phyloP scores from a whole-genome alignment of 2,888 invertebrate genomes.

The Drosophila anomalipes region DNA sequence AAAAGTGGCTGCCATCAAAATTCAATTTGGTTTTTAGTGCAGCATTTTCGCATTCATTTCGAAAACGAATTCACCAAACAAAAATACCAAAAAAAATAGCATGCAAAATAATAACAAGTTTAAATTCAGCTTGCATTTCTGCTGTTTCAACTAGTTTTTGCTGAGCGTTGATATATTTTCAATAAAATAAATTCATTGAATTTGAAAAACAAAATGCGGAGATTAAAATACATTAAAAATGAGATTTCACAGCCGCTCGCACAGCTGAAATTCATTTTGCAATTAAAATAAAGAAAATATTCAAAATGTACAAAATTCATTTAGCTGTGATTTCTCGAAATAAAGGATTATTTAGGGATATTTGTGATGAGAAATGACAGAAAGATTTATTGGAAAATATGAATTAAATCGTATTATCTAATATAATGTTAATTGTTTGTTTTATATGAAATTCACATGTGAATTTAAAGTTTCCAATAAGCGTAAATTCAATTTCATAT shows the following conservation, averaged over 20 bases:
- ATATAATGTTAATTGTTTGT: too few species aligned
- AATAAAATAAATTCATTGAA: background rate
- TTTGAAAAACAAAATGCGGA: background rate
- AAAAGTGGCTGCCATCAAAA: slow-evolving; percentile 13
- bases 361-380: background rate
- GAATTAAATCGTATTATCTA: background rate
- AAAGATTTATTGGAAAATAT: background rate
- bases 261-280: background rate
- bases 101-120: background rate
- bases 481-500: background rate
- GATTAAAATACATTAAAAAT: background rate
- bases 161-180: background rate
- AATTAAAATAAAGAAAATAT: background rate
- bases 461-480: background rate
- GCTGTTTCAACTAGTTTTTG: background rate
- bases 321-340: background rate
- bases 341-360: background rate
- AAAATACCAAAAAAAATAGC: background rate
- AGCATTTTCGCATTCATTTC: slow-evolving; percentile 17
- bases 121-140: slow-evolving; percentile 8
- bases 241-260: background rate
- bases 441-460: too few species aligned
- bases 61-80: slow-evolving; percentile 16
- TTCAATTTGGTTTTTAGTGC: slow-evolving; percentile 28
- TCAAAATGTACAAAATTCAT: background rate